These are phyloP conservation scores for Hemiscyllium ocellatum DNA, from an alignment of 2,113 vertebrate species.

Conservation along the genomic window DNA sequence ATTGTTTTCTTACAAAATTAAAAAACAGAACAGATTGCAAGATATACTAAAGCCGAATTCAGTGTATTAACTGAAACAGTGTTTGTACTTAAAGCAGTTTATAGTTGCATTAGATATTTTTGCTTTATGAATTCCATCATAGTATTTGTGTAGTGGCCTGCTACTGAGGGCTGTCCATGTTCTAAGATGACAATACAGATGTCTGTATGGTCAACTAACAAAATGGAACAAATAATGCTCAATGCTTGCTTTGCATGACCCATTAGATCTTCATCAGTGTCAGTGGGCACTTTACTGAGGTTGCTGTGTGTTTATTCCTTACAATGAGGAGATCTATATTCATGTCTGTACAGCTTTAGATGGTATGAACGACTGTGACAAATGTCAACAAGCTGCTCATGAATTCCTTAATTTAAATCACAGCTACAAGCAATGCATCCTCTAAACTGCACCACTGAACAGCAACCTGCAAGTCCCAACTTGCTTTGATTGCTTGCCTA, in stretches of 20 bases:
- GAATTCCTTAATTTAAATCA: background rate
- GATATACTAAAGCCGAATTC: background rate
- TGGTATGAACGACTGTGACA: background rate
- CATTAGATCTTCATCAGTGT: background rate
- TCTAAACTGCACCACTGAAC: too few species aligned
- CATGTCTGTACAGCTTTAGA: background rate
- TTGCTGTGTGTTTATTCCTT: background rate
- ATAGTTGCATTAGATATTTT: background rate
- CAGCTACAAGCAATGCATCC: too few species aligned
- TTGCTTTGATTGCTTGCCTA: too few species aligned
- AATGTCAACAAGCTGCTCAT: background rate
- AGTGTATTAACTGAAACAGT: background rate
- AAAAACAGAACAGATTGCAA: background rate
- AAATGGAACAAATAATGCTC: too few species aligned
- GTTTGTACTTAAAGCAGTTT: background rate
- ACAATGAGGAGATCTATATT: background rate
- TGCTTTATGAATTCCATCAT: background rate
- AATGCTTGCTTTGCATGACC: background rate
- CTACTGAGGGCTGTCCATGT: background rate
- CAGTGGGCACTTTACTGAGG: background rate
- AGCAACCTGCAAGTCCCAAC: too few species aligned
- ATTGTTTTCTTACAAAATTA: background rate
- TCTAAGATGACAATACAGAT: background rate
- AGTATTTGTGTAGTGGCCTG: background rate
- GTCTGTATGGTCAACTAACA: background rate